Evolutionary conservation across 2,113 vertebrate species (phyloP).

Genomic region (Pungitius pungitius): DNA sequence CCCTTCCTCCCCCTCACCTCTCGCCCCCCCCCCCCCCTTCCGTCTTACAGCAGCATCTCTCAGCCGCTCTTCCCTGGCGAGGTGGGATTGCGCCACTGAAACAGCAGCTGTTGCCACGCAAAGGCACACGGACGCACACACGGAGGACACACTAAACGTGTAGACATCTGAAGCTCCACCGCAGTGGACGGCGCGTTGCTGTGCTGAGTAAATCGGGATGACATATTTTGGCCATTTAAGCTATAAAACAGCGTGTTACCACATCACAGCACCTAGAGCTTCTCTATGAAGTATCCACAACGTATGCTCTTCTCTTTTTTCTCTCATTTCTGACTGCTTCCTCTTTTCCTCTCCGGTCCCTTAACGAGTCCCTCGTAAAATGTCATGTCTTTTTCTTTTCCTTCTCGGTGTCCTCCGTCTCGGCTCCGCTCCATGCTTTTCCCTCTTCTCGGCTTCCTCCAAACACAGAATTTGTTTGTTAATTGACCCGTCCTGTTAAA

Average conservation of each 20-base stretch:
- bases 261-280: conserved; percentile 29
- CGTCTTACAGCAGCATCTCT: conserved; percentile 52
- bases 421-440: background rate
- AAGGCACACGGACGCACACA: background rate
- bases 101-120: conserved; percentile 61
- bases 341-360: background rate
- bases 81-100: conserved; percentile 67
- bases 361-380: background rate
- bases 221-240: conserved; percentile 43
- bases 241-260: conserved; percentile 35
- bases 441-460: background rate
- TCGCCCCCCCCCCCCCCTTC: conserved; percentile 25
- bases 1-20: conserved; percentile 53
- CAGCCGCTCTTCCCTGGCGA: conserved; percentile 57
- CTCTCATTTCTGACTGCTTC: background rate
- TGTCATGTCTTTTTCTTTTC: background rate
- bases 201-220: conserved; percentile 41
- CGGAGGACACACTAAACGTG: background rate
- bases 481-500: conserved; percentile 41
- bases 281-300: conserved; percentile 8
- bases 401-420: background rate
- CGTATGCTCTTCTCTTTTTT: background rate
- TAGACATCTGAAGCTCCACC: conserved; percentile 56
- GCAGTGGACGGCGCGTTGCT: conserved; percentile 51
- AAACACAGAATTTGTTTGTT: conserved; percentile 32